Conservation (phyloP, 2,113 vertebrate species). For the Gallinago paraguaiae region DNA sequence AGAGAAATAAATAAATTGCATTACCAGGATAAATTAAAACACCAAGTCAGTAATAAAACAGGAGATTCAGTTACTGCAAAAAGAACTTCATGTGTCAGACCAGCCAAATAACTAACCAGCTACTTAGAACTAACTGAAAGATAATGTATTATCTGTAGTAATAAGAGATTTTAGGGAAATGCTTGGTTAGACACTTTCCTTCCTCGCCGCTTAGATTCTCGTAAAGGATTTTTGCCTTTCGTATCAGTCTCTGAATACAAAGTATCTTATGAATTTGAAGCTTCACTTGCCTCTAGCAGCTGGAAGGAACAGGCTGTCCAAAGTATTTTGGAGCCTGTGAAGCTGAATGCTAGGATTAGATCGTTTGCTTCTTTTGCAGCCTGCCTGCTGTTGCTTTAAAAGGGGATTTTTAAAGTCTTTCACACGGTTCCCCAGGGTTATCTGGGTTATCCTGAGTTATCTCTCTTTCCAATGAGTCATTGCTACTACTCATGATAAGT, state of each 20-base stretch:
- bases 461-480: slow-evolving; percentile 26
- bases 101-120: background rate
- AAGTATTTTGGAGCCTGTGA: slow-evolving; percentile 32
- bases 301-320: slow-evolving; percentile 30
- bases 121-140: background rate
- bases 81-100: background rate
- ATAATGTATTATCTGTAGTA: background rate
- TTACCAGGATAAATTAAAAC: background rate
- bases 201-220: background rate
- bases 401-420: slow-evolving; percentile 24
- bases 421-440: slow-evolving; percentile 18
- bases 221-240: background rate
- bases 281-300: slow-evolving; percentile 9
- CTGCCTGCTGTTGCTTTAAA: slow-evolving; percentile 48
- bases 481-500: slow-evolving; percentile 23
- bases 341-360: slow-evolving; percentile 29
- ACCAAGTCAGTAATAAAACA: background rate
- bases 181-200: background rate
- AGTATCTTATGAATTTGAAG: background rate
- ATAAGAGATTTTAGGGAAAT: background rate
- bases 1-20: background rate
- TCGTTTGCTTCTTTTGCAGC: background rate
- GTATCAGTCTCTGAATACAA: background rate
- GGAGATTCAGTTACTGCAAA: background rate
- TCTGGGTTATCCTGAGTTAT: slow-evolving; percentile 42